phyloP scores from a whole-genome alignment of 37 sponge, comb jelly and placozoan genomes.

The Ianthella basta region DNA sequence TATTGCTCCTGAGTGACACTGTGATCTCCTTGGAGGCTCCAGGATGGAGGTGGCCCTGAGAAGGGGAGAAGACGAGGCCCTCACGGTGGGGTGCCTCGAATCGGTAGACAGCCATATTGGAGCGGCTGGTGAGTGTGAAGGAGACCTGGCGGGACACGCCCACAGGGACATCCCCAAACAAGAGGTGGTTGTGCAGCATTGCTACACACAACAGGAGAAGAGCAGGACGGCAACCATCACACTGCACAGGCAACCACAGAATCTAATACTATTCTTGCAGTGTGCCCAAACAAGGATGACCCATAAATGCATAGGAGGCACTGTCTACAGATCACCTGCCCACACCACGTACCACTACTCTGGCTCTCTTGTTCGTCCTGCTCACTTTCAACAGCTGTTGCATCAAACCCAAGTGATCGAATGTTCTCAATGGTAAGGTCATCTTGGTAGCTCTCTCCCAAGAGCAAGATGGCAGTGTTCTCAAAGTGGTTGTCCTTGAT shows the following conservation, averaged over 20 bases:
- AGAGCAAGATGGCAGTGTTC: conserved; percentile 66
- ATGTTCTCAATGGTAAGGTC: conserved; percentile 81
- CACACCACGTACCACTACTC: no score
- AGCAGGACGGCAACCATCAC: no score
- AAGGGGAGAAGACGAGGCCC: conserved; percentile 76
- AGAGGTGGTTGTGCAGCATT: conserved; percentile 59
- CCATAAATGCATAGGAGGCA: no score
- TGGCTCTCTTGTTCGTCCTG: no score
- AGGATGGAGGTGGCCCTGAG: conserved; percentile 88
- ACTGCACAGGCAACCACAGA: no score
- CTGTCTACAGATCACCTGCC: no score
- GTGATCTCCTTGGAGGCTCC: conserved; percentile 82
- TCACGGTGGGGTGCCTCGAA: conserved; percentile 73
- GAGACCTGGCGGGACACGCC: conserved; percentile 79
- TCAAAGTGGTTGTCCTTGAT: conserved; percentile 92
- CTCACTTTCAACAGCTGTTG: no score
- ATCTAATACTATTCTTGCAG: no score
- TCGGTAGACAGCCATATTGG: conserved; percentile 49
- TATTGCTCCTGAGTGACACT: conserved; percentile 69
- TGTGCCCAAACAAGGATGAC: no score
- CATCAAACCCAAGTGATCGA: conserved; percentile 1
- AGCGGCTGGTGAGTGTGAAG: conserved; percentile 88
- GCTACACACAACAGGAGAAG: conserved; percentile 29
- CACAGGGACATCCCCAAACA: conserved; percentile 86
- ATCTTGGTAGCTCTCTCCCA: conserved; percentile 93